Evolutionary conservation across 2,888 invertebrate genomes (phyloP).

Genomic region (Rhodophaea formosa): DNA sequence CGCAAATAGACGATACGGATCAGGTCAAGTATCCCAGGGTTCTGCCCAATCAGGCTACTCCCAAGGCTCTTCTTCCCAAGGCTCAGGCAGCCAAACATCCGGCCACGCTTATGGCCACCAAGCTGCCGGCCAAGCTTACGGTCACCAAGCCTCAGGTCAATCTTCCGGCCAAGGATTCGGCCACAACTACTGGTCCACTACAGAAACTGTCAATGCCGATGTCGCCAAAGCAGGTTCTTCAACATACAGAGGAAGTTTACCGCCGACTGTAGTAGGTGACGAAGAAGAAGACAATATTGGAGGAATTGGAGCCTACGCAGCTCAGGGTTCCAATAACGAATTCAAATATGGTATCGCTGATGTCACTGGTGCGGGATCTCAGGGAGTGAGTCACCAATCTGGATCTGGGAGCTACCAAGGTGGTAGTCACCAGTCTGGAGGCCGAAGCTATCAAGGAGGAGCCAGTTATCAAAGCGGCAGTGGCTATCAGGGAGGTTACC

Average conservation of each 20-base stretch:
- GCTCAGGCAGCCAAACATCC: slow-evolving; percentile 23
- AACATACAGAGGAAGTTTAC: slow-evolving; percentile 52
- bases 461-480: slow-evolving; percentile 32
- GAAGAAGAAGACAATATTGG: slow-evolving; percentile 63
- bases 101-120: slow-evolving; percentile 57
- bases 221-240: slow-evolving; percentile 67
- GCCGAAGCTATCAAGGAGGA: slow-evolving; percentile 25
- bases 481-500: slow-evolving; percentile 35
- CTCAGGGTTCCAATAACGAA: slow-evolving; percentile 63
- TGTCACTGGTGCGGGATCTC: slow-evolving; percentile 43
- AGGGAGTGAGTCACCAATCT: slow-evolving; percentile 32
- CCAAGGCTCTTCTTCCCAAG: slow-evolving; percentile 29
- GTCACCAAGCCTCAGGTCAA: slow-evolving; percentile 45
- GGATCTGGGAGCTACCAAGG: slow-evolving; percentile 27
- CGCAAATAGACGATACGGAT: slow-evolving; percentile 29
- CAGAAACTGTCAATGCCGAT: slow-evolving; percentile 72
- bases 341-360: slow-evolving; percentile 68
- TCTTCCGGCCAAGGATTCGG: slow-evolving; percentile 52
- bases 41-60: slow-evolving; percentile 10
- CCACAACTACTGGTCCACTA: slow-evolving; percentile 69
- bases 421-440: slow-evolving; percentile 30
- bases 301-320: slow-evolving; percentile 64
- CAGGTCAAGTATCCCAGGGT: slow-evolving; percentile 27
- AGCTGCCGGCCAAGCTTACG: slow-evolving; percentile 49
- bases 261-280: slow-evolving; percentile 64